phyloP scores from a whole-genome alignment of 1,140 invertebrate species.

The Gerris buenoi region DNA sequence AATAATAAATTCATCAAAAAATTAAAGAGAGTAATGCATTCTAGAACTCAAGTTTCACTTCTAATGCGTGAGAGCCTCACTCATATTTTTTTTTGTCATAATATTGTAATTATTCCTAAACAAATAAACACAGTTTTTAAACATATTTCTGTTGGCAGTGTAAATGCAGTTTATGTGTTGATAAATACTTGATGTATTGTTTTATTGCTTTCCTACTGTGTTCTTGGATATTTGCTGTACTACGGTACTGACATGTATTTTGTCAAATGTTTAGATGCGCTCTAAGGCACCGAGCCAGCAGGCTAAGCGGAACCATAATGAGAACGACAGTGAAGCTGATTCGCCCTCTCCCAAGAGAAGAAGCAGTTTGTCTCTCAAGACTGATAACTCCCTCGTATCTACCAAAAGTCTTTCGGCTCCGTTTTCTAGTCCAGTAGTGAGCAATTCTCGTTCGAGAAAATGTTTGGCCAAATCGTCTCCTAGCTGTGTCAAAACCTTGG shows the following conservation, averaged over 20 bases:
- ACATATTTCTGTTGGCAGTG: too few species aligned
- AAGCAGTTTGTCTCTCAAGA: slow-evolving; percentile 15
- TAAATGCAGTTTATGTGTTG: too few species aligned
- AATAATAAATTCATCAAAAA: too few species aligned
- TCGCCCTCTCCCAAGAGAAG: slow-evolving; percentile 11
- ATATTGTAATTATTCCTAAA: too few species aligned
- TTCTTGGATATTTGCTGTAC: too few species aligned
- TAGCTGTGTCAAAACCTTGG: neutral
- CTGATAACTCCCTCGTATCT: slow-evolving; percentile 21
- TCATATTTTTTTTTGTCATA: too few species aligned
- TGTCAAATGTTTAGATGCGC: slow-evolving; percentile 26
- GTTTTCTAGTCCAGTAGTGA: slow-evolving; percentile 26
- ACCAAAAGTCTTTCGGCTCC: slow-evolving; percentile 10
- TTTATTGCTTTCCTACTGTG: neutral
- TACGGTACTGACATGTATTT: neutral
- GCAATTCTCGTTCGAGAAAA: slow-evolving; percentile 30
- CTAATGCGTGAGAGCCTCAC: too few species aligned
- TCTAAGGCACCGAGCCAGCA: slow-evolving; percentile 40
- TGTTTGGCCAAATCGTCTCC: slow-evolving; percentile 10
- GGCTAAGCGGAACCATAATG: slow-evolving; percentile 32
- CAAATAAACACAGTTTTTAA: too few species aligned
- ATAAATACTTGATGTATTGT: too few species aligned
- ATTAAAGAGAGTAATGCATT: too few species aligned
- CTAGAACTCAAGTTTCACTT: too few species aligned
- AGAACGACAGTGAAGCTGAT: slow-evolving; percentile 25